Conservation (phyloP, 2,888 invertebrate genomes). For the Polydrusus cervinus region DNA sequence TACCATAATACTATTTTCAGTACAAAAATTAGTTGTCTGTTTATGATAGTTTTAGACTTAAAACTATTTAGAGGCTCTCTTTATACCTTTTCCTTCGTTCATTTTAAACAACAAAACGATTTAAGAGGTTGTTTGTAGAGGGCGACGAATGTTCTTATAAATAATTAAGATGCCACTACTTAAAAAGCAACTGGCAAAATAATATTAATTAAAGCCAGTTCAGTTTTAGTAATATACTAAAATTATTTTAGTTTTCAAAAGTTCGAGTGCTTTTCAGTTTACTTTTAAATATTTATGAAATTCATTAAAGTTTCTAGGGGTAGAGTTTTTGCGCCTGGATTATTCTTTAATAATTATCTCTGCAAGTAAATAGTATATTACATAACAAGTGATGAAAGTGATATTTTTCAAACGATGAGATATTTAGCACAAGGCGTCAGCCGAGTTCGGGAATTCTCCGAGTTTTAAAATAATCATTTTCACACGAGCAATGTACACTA, state of each 20-base stretch:
- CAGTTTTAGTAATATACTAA: constrained; percentile 34
- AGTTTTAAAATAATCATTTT: too few relatives aligned
- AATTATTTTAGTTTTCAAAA: constrained; percentile 44
- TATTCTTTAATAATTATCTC: constrained; percentile 2
- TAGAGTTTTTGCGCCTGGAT: not conserved
- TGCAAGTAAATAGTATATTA: too few relatives aligned
- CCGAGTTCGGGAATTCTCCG: too few relatives aligned
- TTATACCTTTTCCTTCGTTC: not conserved
- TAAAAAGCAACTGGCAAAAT: constrained; percentile 39
- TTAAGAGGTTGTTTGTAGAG: constrained; percentile 28
- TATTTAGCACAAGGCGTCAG: too few relatives aligned
- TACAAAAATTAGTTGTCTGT: too few relatives aligned
- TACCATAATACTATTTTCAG: too few relatives aligned
- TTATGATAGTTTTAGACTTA: too few relatives aligned
- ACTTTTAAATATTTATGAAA: constrained; percentile 44
- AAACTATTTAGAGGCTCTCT: too few relatives aligned
- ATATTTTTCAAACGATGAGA: too few relatives aligned
- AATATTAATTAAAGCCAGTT: constrained; percentile 43
- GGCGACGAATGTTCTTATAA: constrained; percentile 33
- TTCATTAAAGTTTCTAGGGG: constrained; percentile 30
- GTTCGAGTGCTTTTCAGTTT: constrained; percentile 34
- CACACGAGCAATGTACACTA: too few relatives aligned
- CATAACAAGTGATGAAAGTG: too few relatives aligned
- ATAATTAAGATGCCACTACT: constrained; percentile 40
- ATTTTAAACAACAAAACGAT: constrained; percentile 4